Evolutionary conservation across 2,888 invertebrate species (phyloP), one percentile per base, ranked within the genome.

Genomic region (Tanypteryx hageni): DNA sequence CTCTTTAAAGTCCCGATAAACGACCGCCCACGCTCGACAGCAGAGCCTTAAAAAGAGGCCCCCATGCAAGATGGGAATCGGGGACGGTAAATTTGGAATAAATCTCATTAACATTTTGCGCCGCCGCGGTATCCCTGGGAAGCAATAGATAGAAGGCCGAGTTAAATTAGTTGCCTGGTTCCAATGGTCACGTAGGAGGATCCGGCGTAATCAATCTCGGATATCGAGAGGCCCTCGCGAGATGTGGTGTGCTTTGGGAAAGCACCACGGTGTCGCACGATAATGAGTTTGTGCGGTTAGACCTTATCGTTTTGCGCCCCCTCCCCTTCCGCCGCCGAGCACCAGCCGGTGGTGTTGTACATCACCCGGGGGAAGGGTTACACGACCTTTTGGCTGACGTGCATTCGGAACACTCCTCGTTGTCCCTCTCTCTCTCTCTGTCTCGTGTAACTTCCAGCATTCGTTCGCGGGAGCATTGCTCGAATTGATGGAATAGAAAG

Each of bases 91-190:
- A 76, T 76, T 76, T 27, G 0, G 76, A 76, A 27, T 76, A 76
- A 27, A 76, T 76, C 76, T 76, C 76, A 76, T 76, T 76, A 76
- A 76, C 76, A 76, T 76, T 76, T 76, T 76, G 27, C 76, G 76
- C 76, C 27, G 76, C 27, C 22, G 22, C 76, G 76, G 22, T 27
- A 76, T 76, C 68, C 76, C n/a, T 27, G 76, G 76, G 76, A 27
- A 76, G 76, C 76, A 27, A 76, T 76, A 76, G 76, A 76, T 76
- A 27, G 22, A 76, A 76, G 76, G 13, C 22, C 22, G 27, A 27
- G 76, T 76, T 76, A 76, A 76, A 76, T 76, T 76, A 76, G 76
- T 76, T 76, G 76, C 27, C 76, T 22, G 22, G 76, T 27, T 76
- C 10, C 22, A 76, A 10, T 13, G 76, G 76, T 76, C 76, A 76